These are phyloP conservation scores for Piscicola geometra DNA, from an alignment of 2,888 invertebrate genomes.

Conservation along the genomic window DNA sequence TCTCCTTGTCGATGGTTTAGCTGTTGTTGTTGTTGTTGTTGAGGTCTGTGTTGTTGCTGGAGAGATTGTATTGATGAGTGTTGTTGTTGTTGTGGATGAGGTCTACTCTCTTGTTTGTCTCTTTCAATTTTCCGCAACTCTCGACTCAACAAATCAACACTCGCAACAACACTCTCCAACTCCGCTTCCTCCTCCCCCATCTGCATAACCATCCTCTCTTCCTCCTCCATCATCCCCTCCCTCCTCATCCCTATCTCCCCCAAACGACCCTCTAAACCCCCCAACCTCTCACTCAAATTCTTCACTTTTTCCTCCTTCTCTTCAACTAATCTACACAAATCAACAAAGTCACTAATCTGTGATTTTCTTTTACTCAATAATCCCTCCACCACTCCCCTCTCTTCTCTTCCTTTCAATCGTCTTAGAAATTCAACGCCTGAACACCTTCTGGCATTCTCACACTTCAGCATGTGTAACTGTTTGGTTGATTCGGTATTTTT, in stretches of 20 bases:
- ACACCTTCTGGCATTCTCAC: not conserved
- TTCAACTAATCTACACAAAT: not conserved
- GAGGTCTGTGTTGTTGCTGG: not conserved
- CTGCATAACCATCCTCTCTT: not conserved
- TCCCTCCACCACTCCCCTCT: not conserved
- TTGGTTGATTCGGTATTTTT: no score
- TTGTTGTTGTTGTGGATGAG: not conserved
- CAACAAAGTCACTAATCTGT: not conserved
- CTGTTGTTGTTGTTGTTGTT: not conserved
- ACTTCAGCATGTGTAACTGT: slow-evolving; percentile 6
- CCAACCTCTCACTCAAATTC: not conserved
- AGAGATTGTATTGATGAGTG: not conserved
- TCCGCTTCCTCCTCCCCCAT: no score
- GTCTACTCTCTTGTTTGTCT: not conserved
- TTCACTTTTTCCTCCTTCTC: not conserved
- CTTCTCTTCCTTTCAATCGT: not conserved
- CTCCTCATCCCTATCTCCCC: not conserved
- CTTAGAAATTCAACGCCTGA: not conserved
- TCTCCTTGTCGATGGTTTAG: not conserved
- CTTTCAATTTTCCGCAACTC: not conserved
- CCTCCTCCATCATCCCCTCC: not conserved
- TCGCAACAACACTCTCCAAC: no score
- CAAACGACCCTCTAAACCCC: not conserved
- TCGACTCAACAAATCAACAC: no score
- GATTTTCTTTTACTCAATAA: not conserved